Conservation (phyloP, 2,797 vertebrate genomes). For the Lagodon rhomboides region DNA sequence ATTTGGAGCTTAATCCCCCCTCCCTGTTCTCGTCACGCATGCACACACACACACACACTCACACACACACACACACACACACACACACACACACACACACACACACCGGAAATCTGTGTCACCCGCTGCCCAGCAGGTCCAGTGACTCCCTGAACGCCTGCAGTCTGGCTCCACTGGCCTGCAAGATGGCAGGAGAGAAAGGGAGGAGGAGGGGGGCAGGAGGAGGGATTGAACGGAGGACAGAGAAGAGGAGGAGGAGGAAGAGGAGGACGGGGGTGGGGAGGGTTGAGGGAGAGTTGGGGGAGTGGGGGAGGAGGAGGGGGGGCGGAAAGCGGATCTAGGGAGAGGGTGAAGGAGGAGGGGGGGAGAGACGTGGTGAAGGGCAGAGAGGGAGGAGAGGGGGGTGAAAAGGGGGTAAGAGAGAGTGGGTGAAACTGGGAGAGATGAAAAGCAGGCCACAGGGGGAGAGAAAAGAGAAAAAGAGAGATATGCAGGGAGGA, state of each 20-base stretch:
- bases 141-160: conserved; percentile 85
- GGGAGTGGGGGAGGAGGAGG: conserved; percentile 25
- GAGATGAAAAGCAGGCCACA: conserved; percentile 77
- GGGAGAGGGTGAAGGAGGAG: conserved; percentile 15
- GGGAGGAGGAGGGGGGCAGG: conserved; percentile 48
- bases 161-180: conserved; percentile 85
- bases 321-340: background rate
- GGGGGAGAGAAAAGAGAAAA: conserved; percentile 62
- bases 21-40: conserved; percentile 48
- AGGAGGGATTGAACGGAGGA: conserved; percentile 60
- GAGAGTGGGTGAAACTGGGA: conserved; percentile 61
- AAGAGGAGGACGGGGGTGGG: conserved; percentile 26
- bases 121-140: conserved; percentile 85
- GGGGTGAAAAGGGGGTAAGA: conserved; percentile 36
- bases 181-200: conserved; percentile 84
- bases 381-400: conserved; percentile 57
- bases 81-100: conserved; percentile 63
- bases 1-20: conserved; percentile 83
- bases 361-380: conserved; percentile 57
- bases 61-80: conserved; percentile 60
- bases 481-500: conserved; percentile 61
- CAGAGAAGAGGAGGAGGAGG: conserved; percentile 39
- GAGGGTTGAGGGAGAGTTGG: conserved; percentile 17
- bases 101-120: conserved; percentile 86
- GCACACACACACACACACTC: conserved; percentile 56